Percentiles rank a stretch among this genome's conserved stretches.
These are phyloP conservation scores for Andrena bicolor DNA, from an alignment of 2,888 invertebrate species.

Conservation along the genomic window DNA sequence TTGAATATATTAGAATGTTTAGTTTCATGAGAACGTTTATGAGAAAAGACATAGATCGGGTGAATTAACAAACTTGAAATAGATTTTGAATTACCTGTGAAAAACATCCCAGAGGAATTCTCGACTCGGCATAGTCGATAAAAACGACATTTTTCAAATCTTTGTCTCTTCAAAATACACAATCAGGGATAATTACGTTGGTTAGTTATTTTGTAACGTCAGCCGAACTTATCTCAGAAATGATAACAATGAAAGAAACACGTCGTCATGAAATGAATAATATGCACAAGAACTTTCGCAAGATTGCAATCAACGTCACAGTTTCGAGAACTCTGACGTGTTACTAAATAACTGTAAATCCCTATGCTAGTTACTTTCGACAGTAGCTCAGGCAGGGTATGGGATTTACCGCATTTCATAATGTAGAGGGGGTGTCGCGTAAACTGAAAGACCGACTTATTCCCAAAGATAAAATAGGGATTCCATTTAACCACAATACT, in stretches of 20 bases:
- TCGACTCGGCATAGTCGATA: constrained; percentile 90
- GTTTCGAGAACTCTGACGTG: constrained; percentile 5
- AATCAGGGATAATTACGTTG: background rate
- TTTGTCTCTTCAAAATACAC: constrained; percentile 3
- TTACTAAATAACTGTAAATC: constrained; percentile 10
- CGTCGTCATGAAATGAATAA: background rate
- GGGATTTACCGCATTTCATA: too few relatives aligned
- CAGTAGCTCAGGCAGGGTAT: too few relatives aligned
- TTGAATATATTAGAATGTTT: too few relatives aligned
- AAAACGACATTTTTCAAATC: constrained; percentile 84
- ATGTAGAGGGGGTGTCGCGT: too few relatives aligned
- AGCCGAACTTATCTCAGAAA: background rate
- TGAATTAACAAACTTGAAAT: background rate
- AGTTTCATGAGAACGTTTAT: too few relatives aligned
- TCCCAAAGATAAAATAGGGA: too few relatives aligned
- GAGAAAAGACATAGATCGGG: background rate
- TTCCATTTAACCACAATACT: too few relatives aligned
- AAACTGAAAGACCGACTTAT: too few relatives aligned
- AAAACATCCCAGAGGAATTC: constrained; percentile 94
- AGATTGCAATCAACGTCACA: constrained; percentile 47
- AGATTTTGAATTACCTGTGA: constrained; percentile 87
- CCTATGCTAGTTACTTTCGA: background rate
- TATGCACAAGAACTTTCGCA: background rate
- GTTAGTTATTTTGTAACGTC: background rate
- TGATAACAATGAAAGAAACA: background rate